A percentile compares a stretch with the other conserved stretches of the same genome.
phyloP scores from a whole-genome alignment of 1,140 invertebrate genomes.

The Nephotettix cincticeps region DNA sequence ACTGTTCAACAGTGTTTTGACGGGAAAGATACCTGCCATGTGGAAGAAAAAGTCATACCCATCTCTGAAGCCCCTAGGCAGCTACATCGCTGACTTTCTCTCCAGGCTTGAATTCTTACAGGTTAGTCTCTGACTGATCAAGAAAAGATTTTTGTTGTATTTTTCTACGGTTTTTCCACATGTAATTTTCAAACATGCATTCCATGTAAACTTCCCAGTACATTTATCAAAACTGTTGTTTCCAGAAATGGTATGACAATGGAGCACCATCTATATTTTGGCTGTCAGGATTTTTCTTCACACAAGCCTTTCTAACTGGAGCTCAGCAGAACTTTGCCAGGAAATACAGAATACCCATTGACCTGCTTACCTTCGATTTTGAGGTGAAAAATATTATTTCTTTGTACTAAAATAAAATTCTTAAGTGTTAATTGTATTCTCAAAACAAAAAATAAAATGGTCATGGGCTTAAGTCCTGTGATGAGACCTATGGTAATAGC shows the following conservation, averaged over 20 bases:
- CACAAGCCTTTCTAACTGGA: slow-evolving; percentile 93
- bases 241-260: slow-evolving; percentile 76
- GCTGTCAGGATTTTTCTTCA: slow-evolving; percentile 95
- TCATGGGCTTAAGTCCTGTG: no score
- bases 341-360: slow-evolving; percentile 88
- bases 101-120: slow-evolving; percentile 76
- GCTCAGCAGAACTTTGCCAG: slow-evolving; percentile 91
- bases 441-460: no score
- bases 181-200: no score
- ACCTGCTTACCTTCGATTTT: slow-evolving; percentile 85
- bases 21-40: slow-evolving; percentile 76
- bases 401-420: no score
- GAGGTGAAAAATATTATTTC: no score
- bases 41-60: slow-evolving; percentile 90
- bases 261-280: slow-evolving; percentile 84
- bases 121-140: no score
- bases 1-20: slow-evolving; percentile 78
- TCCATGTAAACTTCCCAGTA: no score
- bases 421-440: no score
- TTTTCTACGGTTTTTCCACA: no score
- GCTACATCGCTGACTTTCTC: slow-evolving; percentile 87
- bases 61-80: slow-evolving; percentile 87
- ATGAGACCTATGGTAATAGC: no score
- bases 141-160: no score
- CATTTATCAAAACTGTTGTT: no score